Conservation (phyloP, 2,888 invertebrate genomes). For the Hipparchia semele region DNA sequence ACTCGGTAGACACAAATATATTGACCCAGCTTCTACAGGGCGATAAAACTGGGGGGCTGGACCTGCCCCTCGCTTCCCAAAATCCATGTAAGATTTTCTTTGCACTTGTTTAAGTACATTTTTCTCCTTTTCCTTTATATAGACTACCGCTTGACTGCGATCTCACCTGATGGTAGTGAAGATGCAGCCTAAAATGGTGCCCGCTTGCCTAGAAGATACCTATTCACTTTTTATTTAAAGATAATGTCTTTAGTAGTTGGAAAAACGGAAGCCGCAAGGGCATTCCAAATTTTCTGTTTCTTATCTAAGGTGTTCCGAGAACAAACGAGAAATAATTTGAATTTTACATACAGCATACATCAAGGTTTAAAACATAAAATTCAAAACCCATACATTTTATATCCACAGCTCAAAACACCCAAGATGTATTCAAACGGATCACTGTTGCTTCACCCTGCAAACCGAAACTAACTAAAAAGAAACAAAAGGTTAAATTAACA, state of each 20-base stretch:
- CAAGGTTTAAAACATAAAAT: too few relatives aligned
- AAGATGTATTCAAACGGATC: conserved; percentile 42
- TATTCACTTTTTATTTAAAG: too few relatives aligned
- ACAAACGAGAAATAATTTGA: not conserved
- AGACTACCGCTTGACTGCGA: too few relatives aligned
- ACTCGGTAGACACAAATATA: conserved; percentile 73
- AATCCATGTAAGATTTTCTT: conserved; percentile 61
- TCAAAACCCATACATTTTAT: not conserved
- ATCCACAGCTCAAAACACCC: conserved; percentile 56
- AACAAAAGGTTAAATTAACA: conserved; percentile 48
- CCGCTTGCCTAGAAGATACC: too few relatives aligned
- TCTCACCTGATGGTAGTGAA: too few relatives aligned
- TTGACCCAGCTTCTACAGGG: conserved; percentile 73
- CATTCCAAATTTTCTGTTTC: too few relatives aligned
- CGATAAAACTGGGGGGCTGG: conserved; percentile 76
- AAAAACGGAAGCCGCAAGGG: too few relatives aligned
- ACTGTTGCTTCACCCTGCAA: conserved; percentile 46
- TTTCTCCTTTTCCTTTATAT: not conserved
- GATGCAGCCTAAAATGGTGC: too few relatives aligned
- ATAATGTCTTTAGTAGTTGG: too few relatives aligned
- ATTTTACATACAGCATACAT: not conserved
- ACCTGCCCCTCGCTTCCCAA: conserved; percentile 64
- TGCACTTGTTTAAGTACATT: not conserved
- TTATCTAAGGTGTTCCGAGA: not conserved
- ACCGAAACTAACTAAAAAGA: conserved; percentile 56